phyloP scores from a whole-genome alignment of 2,113 vertebrate species.

The Canis aureus region DNA sequence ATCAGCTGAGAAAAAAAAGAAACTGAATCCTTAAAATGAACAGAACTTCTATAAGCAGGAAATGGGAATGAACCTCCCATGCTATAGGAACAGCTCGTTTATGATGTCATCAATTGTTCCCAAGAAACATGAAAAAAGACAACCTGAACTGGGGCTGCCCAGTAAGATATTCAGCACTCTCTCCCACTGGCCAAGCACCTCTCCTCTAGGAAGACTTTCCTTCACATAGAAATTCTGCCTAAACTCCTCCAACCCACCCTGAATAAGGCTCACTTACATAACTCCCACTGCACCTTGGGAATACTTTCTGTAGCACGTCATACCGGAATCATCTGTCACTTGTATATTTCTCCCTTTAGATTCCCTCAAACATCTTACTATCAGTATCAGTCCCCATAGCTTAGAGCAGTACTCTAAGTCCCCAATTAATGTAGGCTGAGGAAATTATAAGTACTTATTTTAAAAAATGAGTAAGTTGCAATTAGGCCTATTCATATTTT shows the following conservation, averaged over 20 bases:
- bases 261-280: not conserved
- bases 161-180: not conserved
- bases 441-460: slow-evolving; percentile 28
- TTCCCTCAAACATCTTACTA: slow-evolving; percentile 12
- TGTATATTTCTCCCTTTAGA: not conserved
- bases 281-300: not conserved
- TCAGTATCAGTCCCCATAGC: not conserved
- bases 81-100: slow-evolving; percentile 51
- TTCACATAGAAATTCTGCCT: not conserved
- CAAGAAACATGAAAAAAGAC: slow-evolving; percentile 49
- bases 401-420: not conserved
- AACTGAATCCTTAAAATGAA: slow-evolving; percentile 18
- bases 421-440: not conserved
- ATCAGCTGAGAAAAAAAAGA: slow-evolving; percentile 4
- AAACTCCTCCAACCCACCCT: not conserved
- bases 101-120: slow-evolving; percentile 73
- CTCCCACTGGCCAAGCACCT: not conserved
- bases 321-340: not conserved
- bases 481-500: not conserved
- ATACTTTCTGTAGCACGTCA: not conserved
- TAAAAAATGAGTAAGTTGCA: not conserved
- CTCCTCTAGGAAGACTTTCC: not conserved
- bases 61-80: not conserved
- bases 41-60: slow-evolving; percentile 23
- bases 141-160: not conserved